These are phyloP conservation scores for Sebastes ruberrimus DNA, from an alignment of 2,797 vertebrate species.

Conservation along the genomic window DNA sequence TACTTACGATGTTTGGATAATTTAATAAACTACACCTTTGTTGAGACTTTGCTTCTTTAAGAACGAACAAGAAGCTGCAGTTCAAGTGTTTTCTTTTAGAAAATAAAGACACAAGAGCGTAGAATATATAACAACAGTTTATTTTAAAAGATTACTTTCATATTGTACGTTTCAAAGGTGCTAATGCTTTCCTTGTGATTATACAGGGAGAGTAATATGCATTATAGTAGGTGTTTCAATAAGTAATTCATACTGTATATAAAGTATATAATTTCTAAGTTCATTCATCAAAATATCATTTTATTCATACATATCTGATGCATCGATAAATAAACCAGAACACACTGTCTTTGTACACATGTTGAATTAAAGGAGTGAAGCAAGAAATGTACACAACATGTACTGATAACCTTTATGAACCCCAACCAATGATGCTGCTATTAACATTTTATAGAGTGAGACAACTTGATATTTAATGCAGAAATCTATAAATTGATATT, in stretches of 20 bases:
- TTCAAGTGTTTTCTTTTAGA: background rate
- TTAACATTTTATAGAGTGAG: background rate
- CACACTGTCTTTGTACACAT: slow-evolving; percentile 50
- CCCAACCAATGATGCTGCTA: slow-evolving; percentile 43
- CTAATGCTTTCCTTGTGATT: slow-evolving; percentile 75
- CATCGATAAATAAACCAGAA: slow-evolving; percentile 61
- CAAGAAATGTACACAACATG: slow-evolving; percentile 42
- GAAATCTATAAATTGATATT: background rate
- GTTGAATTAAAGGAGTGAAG: slow-evolving; percentile 39
- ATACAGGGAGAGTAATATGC: slow-evolving; percentile 78
- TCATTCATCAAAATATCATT: slow-evolving; percentile 77
- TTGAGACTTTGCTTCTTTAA: slow-evolving; percentile 54
- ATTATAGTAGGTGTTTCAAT: slow-evolving; percentile 68
- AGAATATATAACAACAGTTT: slow-evolving; percentile 80
- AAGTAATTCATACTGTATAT: slow-evolving; percentile 66
- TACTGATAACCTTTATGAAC: slow-evolving; percentile 42
- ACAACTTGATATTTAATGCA: background rate
- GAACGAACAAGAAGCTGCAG: background rate
- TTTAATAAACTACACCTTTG: slow-evolving; percentile 83
- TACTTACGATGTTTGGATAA: slow-evolving; percentile 78
- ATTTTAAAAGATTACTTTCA: slow-evolving; percentile 84
- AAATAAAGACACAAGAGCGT: slow-evolving; percentile 46
- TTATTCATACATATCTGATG: slow-evolving; percentile 62
- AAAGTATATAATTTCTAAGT: slow-evolving; percentile 76
- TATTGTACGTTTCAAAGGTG: slow-evolving; percentile 78